These are phyloP conservation scores for Venusia cambrica DNA, from an alignment of 2,888 invertebrate genomes.

Conservation along the genomic window DNA sequence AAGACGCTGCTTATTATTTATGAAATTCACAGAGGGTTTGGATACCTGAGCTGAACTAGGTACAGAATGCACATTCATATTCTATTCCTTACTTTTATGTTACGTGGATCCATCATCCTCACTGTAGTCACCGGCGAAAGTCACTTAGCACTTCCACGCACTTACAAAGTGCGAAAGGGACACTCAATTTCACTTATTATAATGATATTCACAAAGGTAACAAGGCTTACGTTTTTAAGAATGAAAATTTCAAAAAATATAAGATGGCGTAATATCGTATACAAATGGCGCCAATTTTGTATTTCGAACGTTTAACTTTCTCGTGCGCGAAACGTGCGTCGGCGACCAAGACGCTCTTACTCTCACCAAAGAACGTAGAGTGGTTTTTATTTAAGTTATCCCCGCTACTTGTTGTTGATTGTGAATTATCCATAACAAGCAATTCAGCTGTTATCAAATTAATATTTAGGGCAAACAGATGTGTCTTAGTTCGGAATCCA, in stretches of 20 bases:
- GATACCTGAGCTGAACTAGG: too few species aligned
- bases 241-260: conserved; percentile 6
- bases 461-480: conserved; percentile 46
- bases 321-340: conserved; percentile 54
- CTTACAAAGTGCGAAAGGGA: conserved; percentile 41
- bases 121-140: conserved; percentile 51
- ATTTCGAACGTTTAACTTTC: conserved; percentile 57
- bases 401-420: conserved; percentile 54
- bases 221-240: conserved; percentile 7
- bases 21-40: too few species aligned
- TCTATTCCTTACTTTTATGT: conserved; percentile 55
- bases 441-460: conserved; percentile 57
- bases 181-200: conserved; percentile 35
- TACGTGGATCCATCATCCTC: conserved; percentile 61
- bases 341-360: conserved; percentile 53
- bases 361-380: conserved; percentile 60
- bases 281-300: conserved; percentile 48
- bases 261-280: conserved; percentile 26
- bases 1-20: too few species aligned
- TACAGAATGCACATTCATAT: too few species aligned
- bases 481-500: conserved; percentile 17
- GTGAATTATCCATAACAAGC: conserved; percentile 60
- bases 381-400: conserved; percentile 71
- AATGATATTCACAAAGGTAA: conserved; percentile 18
- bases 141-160: conserved; percentile 57